Conservation (phyloP, 1,140 invertebrate genomes). For the Formica selysi region DNA sequence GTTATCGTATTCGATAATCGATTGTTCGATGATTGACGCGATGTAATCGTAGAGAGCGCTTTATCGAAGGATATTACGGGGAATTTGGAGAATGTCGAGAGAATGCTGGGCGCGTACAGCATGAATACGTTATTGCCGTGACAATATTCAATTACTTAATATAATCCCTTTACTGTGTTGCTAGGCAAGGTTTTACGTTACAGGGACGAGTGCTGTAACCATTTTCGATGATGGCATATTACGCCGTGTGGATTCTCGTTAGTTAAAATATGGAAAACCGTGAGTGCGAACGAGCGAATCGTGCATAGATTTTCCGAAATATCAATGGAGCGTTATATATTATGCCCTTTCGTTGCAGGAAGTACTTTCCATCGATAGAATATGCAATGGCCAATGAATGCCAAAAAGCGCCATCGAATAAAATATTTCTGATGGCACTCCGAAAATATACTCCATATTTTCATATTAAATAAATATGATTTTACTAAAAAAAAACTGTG, state of each 20-base stretch:
- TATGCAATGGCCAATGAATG: conserved; percentile 59
- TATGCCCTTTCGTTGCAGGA: conserved; percentile 61
- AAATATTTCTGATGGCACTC: conserved; percentile 47
- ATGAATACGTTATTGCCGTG: conserved; percentile 56
- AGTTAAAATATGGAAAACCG: conserved; percentile 59
- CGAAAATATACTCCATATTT: conserved; percentile 11
- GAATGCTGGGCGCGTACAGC: conserved; percentile 37
- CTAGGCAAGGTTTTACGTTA: conserved; percentile 57
- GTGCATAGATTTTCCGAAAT: conserved; percentile 59
- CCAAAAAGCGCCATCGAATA: conserved; percentile 53
- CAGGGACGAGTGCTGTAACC: conserved; percentile 48
- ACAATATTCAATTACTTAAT: conserved; percentile 64
- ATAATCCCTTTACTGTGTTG: conserved; percentile 58
- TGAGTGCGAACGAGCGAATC: conserved; percentile 53
- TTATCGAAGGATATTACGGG: conserved; percentile 52
- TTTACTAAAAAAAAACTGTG: not conserved
- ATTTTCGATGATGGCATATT: conserved; percentile 56
- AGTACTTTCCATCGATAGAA: conserved; percentile 56
- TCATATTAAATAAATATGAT: conserved; percentile 29
- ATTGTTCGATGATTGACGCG: conserved; percentile 60
- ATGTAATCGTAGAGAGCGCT: conserved; percentile 45
- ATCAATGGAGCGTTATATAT: conserved; percentile 57
- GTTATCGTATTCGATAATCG: conserved; percentile 54
- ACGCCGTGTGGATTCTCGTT: conserved; percentile 44
- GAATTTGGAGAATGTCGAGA: conserved; percentile 46